Percentiles rank a stretch among this genome's conserved stretches.
Conservation (phyloP, 2,797 vertebrate genomes). For the Myiotriccus ornatus region DNA sequence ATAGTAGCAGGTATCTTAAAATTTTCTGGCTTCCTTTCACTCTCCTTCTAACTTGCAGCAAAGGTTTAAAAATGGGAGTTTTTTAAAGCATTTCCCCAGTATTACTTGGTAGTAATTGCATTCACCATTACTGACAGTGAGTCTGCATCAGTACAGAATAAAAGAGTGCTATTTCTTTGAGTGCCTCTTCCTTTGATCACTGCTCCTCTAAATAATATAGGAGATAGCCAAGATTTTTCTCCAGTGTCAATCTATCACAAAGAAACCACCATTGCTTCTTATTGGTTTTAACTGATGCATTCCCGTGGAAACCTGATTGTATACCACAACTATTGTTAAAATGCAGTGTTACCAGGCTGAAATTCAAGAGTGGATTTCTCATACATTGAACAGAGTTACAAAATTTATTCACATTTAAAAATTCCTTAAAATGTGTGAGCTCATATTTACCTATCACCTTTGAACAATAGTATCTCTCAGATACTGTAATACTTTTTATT, state of each 20-base stretch:
- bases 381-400: neutral
- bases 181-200: slow-evolving; percentile 61
- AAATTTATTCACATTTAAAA: slow-evolving; percentile 45
- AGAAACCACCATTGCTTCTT: slow-evolving; percentile 41
- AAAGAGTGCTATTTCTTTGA: slow-evolving; percentile 46
- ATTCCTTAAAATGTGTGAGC: neutral
- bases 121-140: slow-evolving; percentile 37
- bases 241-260: slow-evolving; percentile 63
- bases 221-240: slow-evolving; percentile 56
- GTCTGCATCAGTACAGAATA: slow-evolving; percentile 48
- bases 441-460: neutral
- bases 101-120: slow-evolving; percentile 27
- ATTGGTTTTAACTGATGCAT: slow-evolving; percentile 27
- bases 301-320: slow-evolving; percentile 32
- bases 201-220: slow-evolving; percentile 68
- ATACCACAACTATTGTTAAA: slow-evolving; percentile 14
- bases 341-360: neutral
- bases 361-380: neutral
- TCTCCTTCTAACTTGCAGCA: slow-evolving; percentile 15
- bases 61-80: slow-evolving; percentile 50
- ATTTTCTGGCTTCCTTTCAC: slow-evolving; percentile 4
- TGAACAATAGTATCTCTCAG: neutral
- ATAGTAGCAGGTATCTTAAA: neutral
- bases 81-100: slow-evolving; percentile 51
- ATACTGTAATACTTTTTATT: neutral